Conservation (phyloP, 1,140 invertebrate species). For the Lepidurus couesii region DNA sequence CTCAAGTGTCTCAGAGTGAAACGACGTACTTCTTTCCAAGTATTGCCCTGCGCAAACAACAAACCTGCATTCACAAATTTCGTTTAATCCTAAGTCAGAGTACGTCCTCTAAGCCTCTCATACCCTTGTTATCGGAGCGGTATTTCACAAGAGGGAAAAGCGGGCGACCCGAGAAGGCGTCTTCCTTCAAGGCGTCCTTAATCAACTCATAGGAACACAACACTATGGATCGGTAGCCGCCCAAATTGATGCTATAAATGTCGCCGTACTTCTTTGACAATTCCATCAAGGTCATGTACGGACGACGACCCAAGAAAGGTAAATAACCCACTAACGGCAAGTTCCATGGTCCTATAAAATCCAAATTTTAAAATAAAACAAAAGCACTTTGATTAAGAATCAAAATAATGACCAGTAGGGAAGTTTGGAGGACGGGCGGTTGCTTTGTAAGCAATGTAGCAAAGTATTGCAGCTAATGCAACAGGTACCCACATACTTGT, state of each 20-base stretch:
- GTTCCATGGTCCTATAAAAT: slow-evolving; percentile 22
- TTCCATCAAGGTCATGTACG: slow-evolving; percentile 27
- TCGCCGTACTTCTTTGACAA: slow-evolving; percentile 34
- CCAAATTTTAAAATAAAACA: too few species aligned
- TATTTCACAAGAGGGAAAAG: neutral
- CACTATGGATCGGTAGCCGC: slow-evolving; percentile 29
- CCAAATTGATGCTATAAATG: slow-evolving; percentile 29
- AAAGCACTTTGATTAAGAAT: too few species aligned
- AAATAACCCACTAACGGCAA: slow-evolving; percentile 27
- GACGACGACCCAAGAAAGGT: neutral
- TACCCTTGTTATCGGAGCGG: neutral
- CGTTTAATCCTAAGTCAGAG: too few species aligned
- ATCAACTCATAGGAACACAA: slow-evolving; percentile 28
- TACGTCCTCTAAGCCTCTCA: too few species aligned
- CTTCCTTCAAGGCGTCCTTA: slow-evolving; percentile 34
- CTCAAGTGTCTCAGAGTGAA: slow-evolving; percentile 37
- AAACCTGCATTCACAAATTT: slow-evolving; percentile 27
- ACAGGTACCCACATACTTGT: too few species aligned
- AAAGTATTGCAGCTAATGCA: too few species aligned
- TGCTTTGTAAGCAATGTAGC: too few species aligned
- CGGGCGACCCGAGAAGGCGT: slow-evolving; percentile 32
- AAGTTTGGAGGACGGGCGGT: too few species aligned
- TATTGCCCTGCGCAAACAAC: slow-evolving; percentile 32
- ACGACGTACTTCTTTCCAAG: slow-evolving; percentile 37
- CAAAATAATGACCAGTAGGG: too few species aligned